Base-by-base conservation (phyloP, 2,797 vertebrate species). In the Apogon hyalosoma region DNA sequence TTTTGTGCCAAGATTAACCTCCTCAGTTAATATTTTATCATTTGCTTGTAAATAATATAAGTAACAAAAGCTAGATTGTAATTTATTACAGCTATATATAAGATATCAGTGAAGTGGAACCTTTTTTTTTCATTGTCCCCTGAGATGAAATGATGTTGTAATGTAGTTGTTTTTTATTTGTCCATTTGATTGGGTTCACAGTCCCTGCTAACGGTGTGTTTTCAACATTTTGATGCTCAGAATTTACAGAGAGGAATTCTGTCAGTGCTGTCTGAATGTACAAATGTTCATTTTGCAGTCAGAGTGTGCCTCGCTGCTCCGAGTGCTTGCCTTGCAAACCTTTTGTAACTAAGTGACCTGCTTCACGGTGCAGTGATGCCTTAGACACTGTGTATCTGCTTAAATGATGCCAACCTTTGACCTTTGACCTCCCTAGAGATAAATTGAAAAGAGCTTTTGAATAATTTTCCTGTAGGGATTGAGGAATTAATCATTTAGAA, bases 281-380 rank as follows among this genome's bases (percentile, higher is more conserved):
- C 51, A 66, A 56, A 81, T 4, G 46, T 79, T 81, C 18, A 61
- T 61, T 77, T 75, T 73, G 53, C 53, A 71, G 50, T 69, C 19
- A 13, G 57, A 61, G 55, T 43, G 46, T 11, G n/a, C 39, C 54
- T 7, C 16, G 56, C 18, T 58, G 55, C 59, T 69, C 24, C 0
- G 13, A 61, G 31, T 19, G 18, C 39, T 39, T 28, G 47, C 33
- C 55, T 64, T n/a, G 62, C 21, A 65, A 69, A 50, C 31, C 53
- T 24, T 11, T 39, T 28, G 5, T 55, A 31, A 21, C 14, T 48
- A 15, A 47, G 12, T 42, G 31, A 57, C 19, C 14, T 48, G 50
- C 16, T 48, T 61, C n/a, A 45, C 40, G 50, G 63, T 63, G 12
- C 38, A 49, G 24, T 49, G 19, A 57, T 48, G 16, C 19, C 49